Evolutionary conservation across 2,888 invertebrate genomes (phyloP), one percentile per base, ranked within the genome.

Genomic region (Limenitis camilla): DNA sequence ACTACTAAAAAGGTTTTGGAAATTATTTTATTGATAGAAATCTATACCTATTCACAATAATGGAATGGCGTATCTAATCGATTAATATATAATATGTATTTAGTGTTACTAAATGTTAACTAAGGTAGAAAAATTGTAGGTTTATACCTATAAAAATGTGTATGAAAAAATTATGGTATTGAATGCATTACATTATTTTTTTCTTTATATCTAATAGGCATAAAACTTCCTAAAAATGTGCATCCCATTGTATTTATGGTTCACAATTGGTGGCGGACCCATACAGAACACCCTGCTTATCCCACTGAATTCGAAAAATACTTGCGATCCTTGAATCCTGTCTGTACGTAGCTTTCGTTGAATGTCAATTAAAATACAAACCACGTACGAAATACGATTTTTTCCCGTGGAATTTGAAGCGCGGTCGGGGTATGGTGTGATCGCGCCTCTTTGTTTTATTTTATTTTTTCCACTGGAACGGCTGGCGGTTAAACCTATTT

Each of bases 291-390:
- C 29, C 39, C 40, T 45, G 35, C 65, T 63, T 59, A 59, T 63
- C 65, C 66, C 65, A 69, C 76, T 78, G 78, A 78, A 53, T 79
- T 73, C 77, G 72, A 75, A 76, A 81, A 81, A 83, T 73, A 76
- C 76, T 73, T 72, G 65, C 71, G 68, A 68, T 66, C 72, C 69
- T 72, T 68, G 68, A 59, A 66, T 19, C 19, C 19, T 19, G 19
- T 19, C 19, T 63, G 67, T 67, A 68, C 58, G 55, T 8, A 45
- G 61, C 61, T 66, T 74, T 67, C 68, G 70, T 69, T 81, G 81
- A 83, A 80, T 80, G 83, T 85, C 88, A 85, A 88, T 88, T 88
- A 88, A 87, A 87, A 88, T 88, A 88, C 88, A 88, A 85, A 84
- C 80, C 83, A 80, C 88, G 88, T 86, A 80, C 85, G 85, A 82